Conservation (phyloP, 2,797 vertebrate genomes). For the Pygocentrus nattereri region DNA sequence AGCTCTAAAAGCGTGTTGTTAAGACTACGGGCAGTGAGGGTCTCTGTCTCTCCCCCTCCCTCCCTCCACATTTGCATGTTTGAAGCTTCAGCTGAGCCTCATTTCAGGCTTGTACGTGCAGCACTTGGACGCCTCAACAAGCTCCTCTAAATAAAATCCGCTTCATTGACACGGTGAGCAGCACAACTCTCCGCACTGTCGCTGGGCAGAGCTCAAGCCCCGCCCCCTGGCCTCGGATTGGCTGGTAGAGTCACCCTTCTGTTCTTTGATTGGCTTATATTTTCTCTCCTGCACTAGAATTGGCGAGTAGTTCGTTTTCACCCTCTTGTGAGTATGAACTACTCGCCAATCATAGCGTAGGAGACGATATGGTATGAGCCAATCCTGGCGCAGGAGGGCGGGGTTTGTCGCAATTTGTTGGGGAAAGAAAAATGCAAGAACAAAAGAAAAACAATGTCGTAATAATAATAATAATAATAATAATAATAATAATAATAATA, state of each 20-base stretch:
- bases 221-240: neutral
- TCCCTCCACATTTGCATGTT: neutral
- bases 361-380: neutral
- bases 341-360: neutral
- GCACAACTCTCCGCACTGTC: slow-evolving; percentile 21
- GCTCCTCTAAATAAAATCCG: slow-evolving; percentile 22
- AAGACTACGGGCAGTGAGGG: too few relatives aligned
- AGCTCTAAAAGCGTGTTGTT: neutral
- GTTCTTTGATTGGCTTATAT: neutral
- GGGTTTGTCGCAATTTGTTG: too few relatives aligned
- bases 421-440: neutral
- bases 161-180: slow-evolving; percentile 25
- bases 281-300: neutral
- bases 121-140: slow-evolving; percentile 10
- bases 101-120: neutral
- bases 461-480: too few relatives aligned
- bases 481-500: too few relatives aligned
- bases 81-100: slow-evolving; percentile 13
- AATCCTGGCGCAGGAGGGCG: neutral
- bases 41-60: neutral
- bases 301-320: neutral
- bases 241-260: neutral
- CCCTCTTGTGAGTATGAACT: neutral
- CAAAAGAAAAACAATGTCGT: too few relatives aligned
- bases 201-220: slow-evolving; percentile 18